A percentile compares a stretch with the other conserved stretches of the same genome.
phyloP scores from a whole-genome alignment of 1,140 invertebrate genomes.

The Trissolcus basalis region DNA sequence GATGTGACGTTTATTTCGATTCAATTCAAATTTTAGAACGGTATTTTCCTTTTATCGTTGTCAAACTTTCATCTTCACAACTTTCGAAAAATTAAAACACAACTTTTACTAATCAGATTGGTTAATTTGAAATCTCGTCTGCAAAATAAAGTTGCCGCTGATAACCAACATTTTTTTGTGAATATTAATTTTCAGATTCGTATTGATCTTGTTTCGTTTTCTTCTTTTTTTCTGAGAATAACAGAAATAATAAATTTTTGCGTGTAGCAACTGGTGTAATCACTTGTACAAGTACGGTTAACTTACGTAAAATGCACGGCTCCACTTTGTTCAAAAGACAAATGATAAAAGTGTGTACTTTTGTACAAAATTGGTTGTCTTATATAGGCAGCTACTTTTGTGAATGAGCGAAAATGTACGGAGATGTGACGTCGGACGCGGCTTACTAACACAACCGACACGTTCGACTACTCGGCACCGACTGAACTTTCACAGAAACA shows the following conservation, averaged over 20 bases:
- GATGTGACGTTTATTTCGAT: neutral
- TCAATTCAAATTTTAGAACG: neutral
- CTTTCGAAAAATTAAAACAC: conserved; percentile 18
- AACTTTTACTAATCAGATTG: too few relatives aligned
- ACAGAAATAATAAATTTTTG: too few relatives aligned
- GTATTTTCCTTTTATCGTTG: neutral
- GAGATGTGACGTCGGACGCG: conserved; percentile 12
- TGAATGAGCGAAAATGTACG: conserved; percentile 5
- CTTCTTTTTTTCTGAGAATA: too few relatives aligned
- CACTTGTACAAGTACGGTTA: neutral
- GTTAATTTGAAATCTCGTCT: too few relatives aligned
- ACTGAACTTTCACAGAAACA: conserved; percentile 62
- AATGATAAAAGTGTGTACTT: neutral
- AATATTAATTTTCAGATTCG: too few relatives aligned
- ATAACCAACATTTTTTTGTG: too few relatives aligned
- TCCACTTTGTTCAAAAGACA: conserved; percentile 5
- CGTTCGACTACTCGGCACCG: conserved; percentile 41
- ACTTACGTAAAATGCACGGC: neutral
- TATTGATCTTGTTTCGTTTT: too few relatives aligned
- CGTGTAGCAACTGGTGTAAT: too few relatives aligned
- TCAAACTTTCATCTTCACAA: conserved; percentile 20
- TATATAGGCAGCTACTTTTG: neutral
- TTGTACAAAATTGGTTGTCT: neutral
- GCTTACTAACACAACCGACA: conserved; percentile 25
- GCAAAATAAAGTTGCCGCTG: too few relatives aligned